Percentiles rank a stretch among this genome's conserved stretches.
Evolutionary conservation across 2,797 vertebrate genomes (phyloP).

Genomic region (Harpagifer antarcticus): DNA sequence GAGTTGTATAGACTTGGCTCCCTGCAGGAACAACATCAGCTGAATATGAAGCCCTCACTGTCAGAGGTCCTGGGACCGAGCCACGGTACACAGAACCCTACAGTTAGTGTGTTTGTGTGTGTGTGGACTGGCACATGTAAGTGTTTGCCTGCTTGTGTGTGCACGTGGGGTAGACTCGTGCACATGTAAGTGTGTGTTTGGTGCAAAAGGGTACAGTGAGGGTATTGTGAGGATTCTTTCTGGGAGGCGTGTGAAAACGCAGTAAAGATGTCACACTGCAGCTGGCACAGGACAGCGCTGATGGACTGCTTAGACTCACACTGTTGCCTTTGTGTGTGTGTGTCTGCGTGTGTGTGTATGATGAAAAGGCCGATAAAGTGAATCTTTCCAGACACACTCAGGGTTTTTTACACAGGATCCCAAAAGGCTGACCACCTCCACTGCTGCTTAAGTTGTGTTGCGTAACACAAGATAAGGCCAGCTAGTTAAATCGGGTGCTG

Average conservation of each 20-base stretch:
- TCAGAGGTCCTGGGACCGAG: conserved; percentile 63
- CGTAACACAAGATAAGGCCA: conserved; percentile 36
- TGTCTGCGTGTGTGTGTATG: conserved; percentile 17
- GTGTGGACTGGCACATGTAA: conserved; percentile 46
- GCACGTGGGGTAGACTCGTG: conserved; percentile 34
- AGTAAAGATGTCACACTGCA: conserved; percentile 81
- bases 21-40: conserved; percentile 56
- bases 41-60: conserved; percentile 57
- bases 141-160: conserved; percentile 54
- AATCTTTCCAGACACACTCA: conserved; percentile 32
- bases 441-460: conserved; percentile 37
- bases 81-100: conserved; percentile 54
- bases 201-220: conserved; percentile 71
- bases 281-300: conserved; percentile 69
- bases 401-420: conserved; percentile 5
- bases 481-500: conserved; percentile 5
- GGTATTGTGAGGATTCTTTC: conserved; percentile 71
- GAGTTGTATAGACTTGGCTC: conserved; percentile 25
- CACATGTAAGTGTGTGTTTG: conserved; percentile 55
- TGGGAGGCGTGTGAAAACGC: conserved; percentile 78
- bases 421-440: conserved; percentile 30
- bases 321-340: conserved; percentile 51
- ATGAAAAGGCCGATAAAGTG: conserved; percentile 29
- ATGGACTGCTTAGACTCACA: conserved; percentile 69
- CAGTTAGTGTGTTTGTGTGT: conserved; percentile 34